phyloP scores from a whole-genome alignment of 2,888 invertebrate species.

The Coelopa pilipes region DNA sequence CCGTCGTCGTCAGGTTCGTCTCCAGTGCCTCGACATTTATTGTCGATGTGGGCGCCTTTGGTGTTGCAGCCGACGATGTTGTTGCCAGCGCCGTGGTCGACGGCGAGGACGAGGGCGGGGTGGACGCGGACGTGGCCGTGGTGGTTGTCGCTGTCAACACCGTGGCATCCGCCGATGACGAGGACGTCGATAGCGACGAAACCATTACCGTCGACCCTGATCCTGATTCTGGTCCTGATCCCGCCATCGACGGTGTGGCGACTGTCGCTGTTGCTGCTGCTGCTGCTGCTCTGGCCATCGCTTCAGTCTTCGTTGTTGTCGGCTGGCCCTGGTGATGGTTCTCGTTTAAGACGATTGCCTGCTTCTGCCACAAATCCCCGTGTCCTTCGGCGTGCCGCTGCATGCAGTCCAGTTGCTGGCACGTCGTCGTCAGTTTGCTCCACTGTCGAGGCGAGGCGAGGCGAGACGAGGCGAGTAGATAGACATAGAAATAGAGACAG shows the following conservation, averaged over 20 bases:
- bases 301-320: conserved; percentile 49
- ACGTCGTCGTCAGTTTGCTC: conserved; percentile 65
- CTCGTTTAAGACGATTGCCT: conserved; percentile 64
- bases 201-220: conserved; percentile 39
- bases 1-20: conserved; percentile 16
- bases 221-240: conserved; percentile 3
- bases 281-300: conserved; percentile 40
- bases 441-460: conserved; percentile 55
- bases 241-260: conserved; percentile 41
- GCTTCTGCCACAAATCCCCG: conserved; percentile 67
- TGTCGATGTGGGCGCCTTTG: too few species aligned
- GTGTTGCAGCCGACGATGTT: neutral
- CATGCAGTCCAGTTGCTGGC: conserved; percentile 67
- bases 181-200: conserved; percentile 43
- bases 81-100: conserved; percentile 4
- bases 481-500: neutral
- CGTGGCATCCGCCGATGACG: conserved; percentile 43
- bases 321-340: conserved; percentile 52
- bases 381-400: conserved; percentile 66
- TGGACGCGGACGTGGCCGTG: conserved; percentile 23
- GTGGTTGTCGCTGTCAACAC: conserved; percentile 19
- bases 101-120: neutral
- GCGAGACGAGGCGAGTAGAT: conserved; percentile 26
- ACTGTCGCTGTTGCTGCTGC: conserved; percentile 45
- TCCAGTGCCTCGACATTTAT: neutral